Conservation (phyloP, 2,888 invertebrate genomes). For the Andrena minutula region DNA sequence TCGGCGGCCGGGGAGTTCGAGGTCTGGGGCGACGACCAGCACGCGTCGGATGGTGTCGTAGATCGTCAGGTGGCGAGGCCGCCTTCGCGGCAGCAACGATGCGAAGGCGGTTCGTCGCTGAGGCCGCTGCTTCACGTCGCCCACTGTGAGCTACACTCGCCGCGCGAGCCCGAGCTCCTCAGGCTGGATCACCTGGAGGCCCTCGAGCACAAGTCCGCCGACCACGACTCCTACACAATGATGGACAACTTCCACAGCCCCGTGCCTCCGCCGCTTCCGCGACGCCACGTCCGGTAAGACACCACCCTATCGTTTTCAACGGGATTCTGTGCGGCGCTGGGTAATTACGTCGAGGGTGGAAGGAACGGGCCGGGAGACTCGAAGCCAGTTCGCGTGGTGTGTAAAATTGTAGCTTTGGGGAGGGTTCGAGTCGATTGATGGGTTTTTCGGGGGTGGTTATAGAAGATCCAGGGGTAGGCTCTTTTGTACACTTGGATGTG, state of each 20-base stretch:
- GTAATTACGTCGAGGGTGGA: background rate
- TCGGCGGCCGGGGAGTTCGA: slow-evolving; percentile 84
- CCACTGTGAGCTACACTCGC: slow-evolving; percentile 83
- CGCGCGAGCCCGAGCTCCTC: slow-evolving; percentile 82
- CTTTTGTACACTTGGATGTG: too few species aligned
- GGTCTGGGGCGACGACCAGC: slow-evolving; percentile 83
- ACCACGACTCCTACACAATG: slow-evolving; percentile 81
- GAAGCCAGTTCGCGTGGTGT: too few species aligned
- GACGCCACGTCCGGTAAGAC: slow-evolving; percentile 83
- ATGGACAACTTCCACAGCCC: slow-evolving; percentile 84
- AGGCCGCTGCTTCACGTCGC: slow-evolving; percentile 83
- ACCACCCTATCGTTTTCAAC: background rate
- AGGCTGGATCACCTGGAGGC: slow-evolving; percentile 83
- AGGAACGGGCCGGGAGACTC: too few species aligned
- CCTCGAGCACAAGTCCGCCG: slow-evolving; percentile 79
- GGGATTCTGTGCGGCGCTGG: background rate
- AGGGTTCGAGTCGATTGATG: too few species aligned
- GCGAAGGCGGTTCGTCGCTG: slow-evolving; percentile 81
- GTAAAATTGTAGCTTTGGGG: too few species aligned
- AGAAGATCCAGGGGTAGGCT: too few species aligned
- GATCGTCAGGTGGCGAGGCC: slow-evolving; percentile 76
- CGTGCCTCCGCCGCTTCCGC: slow-evolving; percentile 83
- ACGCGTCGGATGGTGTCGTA: slow-evolving; percentile 77
- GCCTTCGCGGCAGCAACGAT: slow-evolving; percentile 79
- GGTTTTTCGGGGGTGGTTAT: too few species aligned